Percentiles rank a stretch among this genome's conserved stretches.
These are phyloP conservation scores for Aleiodes sp. DNA, from an alignment of 1,140 invertebrate species.

Conservation along the genomic window DNA sequence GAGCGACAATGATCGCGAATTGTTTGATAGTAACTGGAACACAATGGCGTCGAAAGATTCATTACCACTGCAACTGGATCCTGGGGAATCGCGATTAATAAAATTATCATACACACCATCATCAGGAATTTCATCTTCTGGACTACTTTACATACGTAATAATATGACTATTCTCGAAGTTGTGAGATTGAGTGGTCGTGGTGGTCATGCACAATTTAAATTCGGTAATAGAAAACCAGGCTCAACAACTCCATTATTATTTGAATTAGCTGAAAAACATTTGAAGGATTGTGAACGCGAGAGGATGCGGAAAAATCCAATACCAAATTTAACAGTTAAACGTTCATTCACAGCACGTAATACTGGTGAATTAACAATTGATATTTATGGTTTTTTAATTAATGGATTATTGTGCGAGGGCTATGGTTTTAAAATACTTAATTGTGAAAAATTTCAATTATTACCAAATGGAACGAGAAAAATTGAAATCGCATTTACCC, in stretches of 20 bases:
- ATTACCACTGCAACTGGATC: constrained; percentile 59
- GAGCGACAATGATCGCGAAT: constrained; percentile 44
- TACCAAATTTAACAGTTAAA: constrained; percentile 81
- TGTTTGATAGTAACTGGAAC: constrained; percentile 50
- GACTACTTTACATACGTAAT: constrained; percentile 73
- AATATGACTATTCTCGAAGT: constrained; percentile 94
- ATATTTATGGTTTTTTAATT: constrained; percentile 80
- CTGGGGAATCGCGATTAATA: constrained; percentile 60
- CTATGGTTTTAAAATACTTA: constrained; percentile 86
- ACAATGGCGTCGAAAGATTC: constrained; percentile 47
- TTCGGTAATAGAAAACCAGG: constrained; percentile 91
- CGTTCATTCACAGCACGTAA: constrained; percentile 89
- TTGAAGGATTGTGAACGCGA: constrained; percentile 81
- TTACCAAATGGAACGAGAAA: constrained; percentile 83
- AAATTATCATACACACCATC: constrained; percentile 59
- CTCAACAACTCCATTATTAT: constrained; percentile 76
- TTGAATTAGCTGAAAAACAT: constrained; percentile 87
- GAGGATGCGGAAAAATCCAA: constrained; percentile 63
- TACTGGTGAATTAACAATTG: constrained; percentile 83
- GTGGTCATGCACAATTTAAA: constrained; percentile 86
- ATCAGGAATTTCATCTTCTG: constrained; percentile 51
- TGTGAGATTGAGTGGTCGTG: constrained; percentile 82
- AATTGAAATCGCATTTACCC: constrained; percentile 91
- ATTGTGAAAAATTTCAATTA: constrained; percentile 85
- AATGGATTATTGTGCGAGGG: constrained; percentile 82